These are phyloP conservation scores for Misgurnus anguillicaudatus DNA, from an alignment of 2,113 vertebrate species.

Conservation along the genomic window DNA sequence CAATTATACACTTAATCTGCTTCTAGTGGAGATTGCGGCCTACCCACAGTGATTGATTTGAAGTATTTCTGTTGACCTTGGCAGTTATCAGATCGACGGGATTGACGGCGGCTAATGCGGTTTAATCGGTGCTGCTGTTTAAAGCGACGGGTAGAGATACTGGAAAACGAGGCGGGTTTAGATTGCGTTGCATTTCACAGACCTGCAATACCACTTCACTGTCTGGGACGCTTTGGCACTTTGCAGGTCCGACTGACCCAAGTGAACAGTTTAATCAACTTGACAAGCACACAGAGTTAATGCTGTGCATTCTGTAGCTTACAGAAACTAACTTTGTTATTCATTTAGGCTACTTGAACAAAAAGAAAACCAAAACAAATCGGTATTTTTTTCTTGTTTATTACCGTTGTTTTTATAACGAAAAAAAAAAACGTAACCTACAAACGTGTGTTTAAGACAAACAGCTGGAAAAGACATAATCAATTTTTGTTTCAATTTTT, in stretches of 20 bases:
- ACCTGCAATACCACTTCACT: slow-evolving; percentile 71
- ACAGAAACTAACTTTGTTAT: neutral
- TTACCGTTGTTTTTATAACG: neutral
- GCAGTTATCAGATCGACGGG: slow-evolving; percentile 89
- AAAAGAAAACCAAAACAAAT: neutral
- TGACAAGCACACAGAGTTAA: slow-evolving; percentile 54
- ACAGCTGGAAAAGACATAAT: too few relatives aligned
- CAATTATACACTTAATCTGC: slow-evolving; percentile 99
- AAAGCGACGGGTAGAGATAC: slow-evolving; percentile 15
- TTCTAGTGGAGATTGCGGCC: slow-evolving; percentile 84
- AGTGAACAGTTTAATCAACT: slow-evolving; percentile 73
- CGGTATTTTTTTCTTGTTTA: neutral
- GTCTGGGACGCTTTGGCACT: slow-evolving; percentile 66
- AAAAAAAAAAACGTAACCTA: too few relatives aligned
- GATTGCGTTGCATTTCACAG: slow-evolving; percentile 60
- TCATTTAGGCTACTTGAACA: neutral
- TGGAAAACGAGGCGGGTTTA: neutral
- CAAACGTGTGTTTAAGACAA: too few relatives aligned
- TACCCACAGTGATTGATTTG: slow-evolving; percentile 89
- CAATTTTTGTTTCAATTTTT: too few relatives aligned
- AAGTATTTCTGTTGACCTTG: slow-evolving; percentile 92
- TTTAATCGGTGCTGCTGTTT: slow-evolving; percentile 62
- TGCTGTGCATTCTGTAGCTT: slow-evolving; percentile 30
- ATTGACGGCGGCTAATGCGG: slow-evolving; percentile 82
- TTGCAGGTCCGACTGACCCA: slow-evolving; percentile 56